Conservation (phyloP, 2,797 vertebrate genomes). For the Galagoides demidoff region DNA sequence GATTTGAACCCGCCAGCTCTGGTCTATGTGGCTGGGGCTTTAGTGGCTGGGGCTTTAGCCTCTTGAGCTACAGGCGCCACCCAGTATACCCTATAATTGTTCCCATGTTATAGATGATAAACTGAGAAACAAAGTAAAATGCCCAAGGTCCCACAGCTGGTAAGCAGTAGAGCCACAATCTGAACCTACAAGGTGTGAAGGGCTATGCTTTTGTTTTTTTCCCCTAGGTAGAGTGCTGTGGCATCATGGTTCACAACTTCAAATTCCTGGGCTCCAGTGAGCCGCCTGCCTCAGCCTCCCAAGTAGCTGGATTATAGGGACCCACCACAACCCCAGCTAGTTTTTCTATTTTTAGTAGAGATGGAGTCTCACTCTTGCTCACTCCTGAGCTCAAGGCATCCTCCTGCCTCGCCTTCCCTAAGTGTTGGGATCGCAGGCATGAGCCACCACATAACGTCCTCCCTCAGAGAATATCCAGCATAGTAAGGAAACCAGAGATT, state of each 20-base stretch:
- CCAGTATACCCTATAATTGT: background rate
- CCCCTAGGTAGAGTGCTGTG: no score
- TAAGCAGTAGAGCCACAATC: background rate
- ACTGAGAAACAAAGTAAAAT: background rate
- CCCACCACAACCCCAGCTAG: no score
- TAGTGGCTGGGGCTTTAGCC: no score
- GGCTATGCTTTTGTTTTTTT: background rate
- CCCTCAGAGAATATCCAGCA: fast-evolving
- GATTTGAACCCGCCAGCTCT: no score
- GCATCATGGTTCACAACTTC: no score
- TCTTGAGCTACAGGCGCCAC: no score
- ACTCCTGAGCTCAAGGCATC: background rate
- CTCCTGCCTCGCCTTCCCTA: background rate
- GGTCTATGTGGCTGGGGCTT: no score
- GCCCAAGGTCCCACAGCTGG: background rate
- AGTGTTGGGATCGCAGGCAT: background rate
- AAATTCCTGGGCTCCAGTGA: no score
- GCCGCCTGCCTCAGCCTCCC: no score
- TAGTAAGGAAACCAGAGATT: background rate
- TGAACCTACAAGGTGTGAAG: background rate
- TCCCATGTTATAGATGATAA: background rate
- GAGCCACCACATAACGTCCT: background rate
- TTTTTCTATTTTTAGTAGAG: background rate
- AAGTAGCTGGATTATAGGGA: no score
- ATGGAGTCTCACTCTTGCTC: background rate